Base-by-base conservation (phyloP, 1,140 invertebrate genomes). In the Tetragonula clypearis region DNA sequence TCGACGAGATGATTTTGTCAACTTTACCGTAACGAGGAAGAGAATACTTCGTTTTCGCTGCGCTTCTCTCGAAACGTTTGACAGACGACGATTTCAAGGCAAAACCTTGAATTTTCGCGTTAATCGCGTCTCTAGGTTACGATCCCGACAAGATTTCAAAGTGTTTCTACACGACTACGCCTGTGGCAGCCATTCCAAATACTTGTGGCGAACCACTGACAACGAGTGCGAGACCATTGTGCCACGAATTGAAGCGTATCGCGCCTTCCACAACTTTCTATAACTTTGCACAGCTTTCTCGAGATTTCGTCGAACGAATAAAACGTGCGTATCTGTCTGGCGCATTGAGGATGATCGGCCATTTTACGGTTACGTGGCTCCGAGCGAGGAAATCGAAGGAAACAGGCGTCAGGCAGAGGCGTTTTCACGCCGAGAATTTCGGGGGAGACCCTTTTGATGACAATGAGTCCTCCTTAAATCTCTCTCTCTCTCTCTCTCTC, bases 401-500 rank as follows among this genome's bases (percentile, higher is more conserved):
- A 60, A 65, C 21, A 30, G 19, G 15, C 60, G 66, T 35, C 41
- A 30, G 21, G 65, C 41, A 75, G 79, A 82, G 83, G 65, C 84
- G 78, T 88, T 85, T 87, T 87, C 87, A 85, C 35, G 77, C 17
- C 55, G 35, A 71, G 65, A 66, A 82, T 76, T 76, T n/a, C n/a
- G 53, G 35, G 49, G 8, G 26, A 17, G 53, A 65, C 26, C 49
- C 49, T 49, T 35, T n/a, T 23, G 35, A 12, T 35, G 35, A 58
- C 85, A 84, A 89, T 81, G 79, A 74, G 62, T 9, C n/a, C n/a
- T 84, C 60, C 77, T 87, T 84, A 81, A 90, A 90, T 90, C 65
- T n/a, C 58, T 60, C 58, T 55, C 53, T 55, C 53, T 55, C 53
- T 11, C 12, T 55, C 53, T 55, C 9, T 23, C 0, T 60, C 21